phyloP scores from a whole-genome alignment of 2,888 invertebrate genomes.

The Brenthis ino region DNA sequence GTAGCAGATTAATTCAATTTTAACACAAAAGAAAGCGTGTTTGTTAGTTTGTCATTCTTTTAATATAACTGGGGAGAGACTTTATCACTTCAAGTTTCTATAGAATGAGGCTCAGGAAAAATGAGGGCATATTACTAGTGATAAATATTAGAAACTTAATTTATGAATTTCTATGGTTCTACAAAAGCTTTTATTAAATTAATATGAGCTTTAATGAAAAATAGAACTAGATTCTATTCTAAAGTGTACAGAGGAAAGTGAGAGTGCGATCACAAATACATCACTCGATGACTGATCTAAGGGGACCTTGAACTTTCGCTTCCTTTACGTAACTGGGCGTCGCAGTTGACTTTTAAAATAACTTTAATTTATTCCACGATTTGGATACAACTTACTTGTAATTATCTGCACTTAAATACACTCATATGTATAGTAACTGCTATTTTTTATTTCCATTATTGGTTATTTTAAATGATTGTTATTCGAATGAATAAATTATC shows the following conservation, averaged over 20 bases:
- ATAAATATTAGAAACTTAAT: too few relatives aligned
- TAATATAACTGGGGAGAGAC: too few relatives aligned
- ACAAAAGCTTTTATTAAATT: neutral
- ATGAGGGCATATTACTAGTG: too few relatives aligned
- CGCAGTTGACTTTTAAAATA: conserved; percentile 16
- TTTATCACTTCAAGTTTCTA: too few relatives aligned
- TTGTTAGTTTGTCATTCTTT: too few relatives aligned
- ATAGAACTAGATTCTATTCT: neutral
- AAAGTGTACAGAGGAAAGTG: neutral
- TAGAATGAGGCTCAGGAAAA: too few relatives aligned
- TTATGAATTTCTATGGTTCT: too few relatives aligned
- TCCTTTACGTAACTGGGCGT: conserved; percentile 37
- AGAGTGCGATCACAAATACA: neutral
- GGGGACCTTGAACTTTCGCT: conserved; percentile 45
- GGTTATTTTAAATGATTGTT: too few relatives aligned
- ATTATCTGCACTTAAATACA: conserved; percentile 1
- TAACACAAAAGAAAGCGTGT: too few relatives aligned
- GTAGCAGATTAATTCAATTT: too few relatives aligned
- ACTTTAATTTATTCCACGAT: conserved; percentile 11
- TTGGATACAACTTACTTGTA: conserved; percentile 2
- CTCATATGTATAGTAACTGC: neutral
- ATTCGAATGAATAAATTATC: too few relatives aligned
- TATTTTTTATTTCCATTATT: neutral
- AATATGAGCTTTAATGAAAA: neutral
- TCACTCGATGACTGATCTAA: conserved; percentile 24